Evolutionary conservation across 2,797 vertebrate species (phyloP).

Genomic region (Halcyon smyrnensis): DNA sequence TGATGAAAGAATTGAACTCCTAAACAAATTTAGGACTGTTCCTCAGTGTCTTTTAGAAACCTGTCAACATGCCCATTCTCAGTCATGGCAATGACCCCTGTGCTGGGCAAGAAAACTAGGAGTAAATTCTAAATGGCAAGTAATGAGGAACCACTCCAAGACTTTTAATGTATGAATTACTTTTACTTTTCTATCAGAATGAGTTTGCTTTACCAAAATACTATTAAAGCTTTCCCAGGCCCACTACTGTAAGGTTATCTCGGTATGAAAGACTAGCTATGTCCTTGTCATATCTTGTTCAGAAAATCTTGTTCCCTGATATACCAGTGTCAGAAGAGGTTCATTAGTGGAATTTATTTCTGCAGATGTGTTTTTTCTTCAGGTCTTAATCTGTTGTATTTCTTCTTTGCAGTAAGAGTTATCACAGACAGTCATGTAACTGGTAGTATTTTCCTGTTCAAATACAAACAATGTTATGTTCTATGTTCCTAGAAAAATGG

Average conservation of each 20-base stretch:
- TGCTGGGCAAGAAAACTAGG: not conserved
- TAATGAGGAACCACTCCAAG: not conserved
- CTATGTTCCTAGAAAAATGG: not conserved
- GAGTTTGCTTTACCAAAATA: not conserved
- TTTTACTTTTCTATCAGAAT: not conserved
- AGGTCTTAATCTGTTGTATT: not conserved
- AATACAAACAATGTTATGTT: not conserved
- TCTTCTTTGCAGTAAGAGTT: not conserved
- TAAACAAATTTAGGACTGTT: not conserved
- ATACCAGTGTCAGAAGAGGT: not conserved
- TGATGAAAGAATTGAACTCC: not conserved
- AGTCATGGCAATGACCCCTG: not conserved
- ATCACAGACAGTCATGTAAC: not conserved
- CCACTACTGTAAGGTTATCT: not conserved
- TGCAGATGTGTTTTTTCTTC: not conserved
- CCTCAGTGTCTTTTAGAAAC: not conserved
- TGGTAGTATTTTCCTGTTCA: not conserved
- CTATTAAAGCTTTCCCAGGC: not conserved
- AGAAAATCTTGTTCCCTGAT: not conserved
- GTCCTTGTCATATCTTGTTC: not conserved
- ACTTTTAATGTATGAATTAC: not conserved
- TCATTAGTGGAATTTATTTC: not conserved
- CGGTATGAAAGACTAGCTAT: not conserved
- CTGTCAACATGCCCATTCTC: not conserved
- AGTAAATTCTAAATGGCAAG: not conserved